A percentile compares a stretch with the other conserved stretches of the same genome.
Evolutionary conservation across 2,888 invertebrate genomes (phyloP).

Genomic region (Himalopsyche tibetana): DNA sequence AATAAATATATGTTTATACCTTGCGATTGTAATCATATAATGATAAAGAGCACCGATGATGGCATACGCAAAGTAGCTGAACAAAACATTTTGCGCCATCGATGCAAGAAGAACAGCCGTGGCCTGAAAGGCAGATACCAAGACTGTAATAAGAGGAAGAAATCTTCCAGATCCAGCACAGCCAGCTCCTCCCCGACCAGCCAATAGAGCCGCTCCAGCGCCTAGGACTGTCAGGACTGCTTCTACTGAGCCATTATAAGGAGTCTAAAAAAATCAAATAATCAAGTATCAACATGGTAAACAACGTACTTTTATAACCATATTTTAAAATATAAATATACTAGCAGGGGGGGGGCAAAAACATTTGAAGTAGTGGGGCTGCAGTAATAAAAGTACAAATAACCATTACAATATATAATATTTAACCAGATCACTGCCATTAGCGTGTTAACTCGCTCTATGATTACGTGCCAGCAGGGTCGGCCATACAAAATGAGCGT

Average conservation of each 20-base stretch:
- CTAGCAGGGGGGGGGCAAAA: no score
- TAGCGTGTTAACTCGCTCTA: no score
- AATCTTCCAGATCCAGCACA: slow-evolving; percentile 68
- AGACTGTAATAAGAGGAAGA: slow-evolving; percentile 70
- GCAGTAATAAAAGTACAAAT: no score
- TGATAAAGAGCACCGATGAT: slow-evolving; percentile 87
- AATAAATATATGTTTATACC: slow-evolving; percentile 67
- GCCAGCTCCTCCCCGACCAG: slow-evolving; percentile 70
- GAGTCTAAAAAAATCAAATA: slow-evolving; percentile 68
- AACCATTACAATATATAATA: no score
- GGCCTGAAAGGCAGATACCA: slow-evolving; percentile 77
- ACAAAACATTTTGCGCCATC: slow-evolving; percentile 78
- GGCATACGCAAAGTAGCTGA: slow-evolving; percentile 86
- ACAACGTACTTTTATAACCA: no score
- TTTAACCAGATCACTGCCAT: no score
- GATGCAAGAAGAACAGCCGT: slow-evolving; percentile 78
- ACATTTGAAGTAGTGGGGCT: no score
- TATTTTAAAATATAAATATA: no score
- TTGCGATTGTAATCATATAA: slow-evolving; percentile 86
- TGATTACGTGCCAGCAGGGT: no score
- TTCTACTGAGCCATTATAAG: slow-evolving; percentile 88
- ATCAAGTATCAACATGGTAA: not conserved
- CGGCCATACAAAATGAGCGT: no score
- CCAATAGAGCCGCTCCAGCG: slow-evolving; percentile 77
- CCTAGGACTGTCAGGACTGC: slow-evolving; percentile 84